Conservation (phyloP, 2,113 vertebrate genomes). For the Accipiter virgatus region DNA sequence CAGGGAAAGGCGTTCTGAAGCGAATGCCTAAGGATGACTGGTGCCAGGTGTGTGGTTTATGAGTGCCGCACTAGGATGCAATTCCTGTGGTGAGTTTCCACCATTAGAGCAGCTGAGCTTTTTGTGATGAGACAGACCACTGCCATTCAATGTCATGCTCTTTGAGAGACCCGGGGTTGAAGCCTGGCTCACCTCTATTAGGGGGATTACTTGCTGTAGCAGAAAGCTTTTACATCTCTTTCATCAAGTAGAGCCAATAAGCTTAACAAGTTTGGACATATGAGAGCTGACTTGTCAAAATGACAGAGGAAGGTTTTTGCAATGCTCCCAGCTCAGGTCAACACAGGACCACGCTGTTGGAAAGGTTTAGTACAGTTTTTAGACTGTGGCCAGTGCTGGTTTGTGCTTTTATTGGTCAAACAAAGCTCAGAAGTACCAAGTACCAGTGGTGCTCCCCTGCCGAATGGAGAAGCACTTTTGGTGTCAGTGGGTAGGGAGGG, state of each 20-base stretch:
- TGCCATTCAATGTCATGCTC: neutral
- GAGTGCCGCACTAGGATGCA: accelerated
- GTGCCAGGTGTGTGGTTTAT: accelerated
- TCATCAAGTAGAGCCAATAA: neutral
- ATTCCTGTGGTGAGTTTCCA: neutral
- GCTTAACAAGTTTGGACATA: neutral
- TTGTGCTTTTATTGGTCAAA: neutral
- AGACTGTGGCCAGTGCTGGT: neutral
- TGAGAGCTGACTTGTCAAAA: neutral
- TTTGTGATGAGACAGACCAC: neutral
- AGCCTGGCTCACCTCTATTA: neutral
- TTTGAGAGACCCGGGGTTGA: neutral
- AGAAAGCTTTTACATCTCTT: neutral
- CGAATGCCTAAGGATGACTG: neutral
- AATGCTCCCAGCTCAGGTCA: neutral
- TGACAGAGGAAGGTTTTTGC: neutral
- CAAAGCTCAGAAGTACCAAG: neutral
- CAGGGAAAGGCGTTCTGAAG: neutral
- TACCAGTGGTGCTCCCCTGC: neutral
- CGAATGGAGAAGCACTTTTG: neutral
- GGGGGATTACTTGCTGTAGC: neutral
- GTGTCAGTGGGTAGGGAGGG: neutral
- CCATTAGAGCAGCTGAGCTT: neutral
- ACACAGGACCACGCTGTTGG: neutral
- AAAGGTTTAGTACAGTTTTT: neutral